Conservation (phyloP, 2,888 invertebrate genomes). For the Tholera decimalis region DNA sequence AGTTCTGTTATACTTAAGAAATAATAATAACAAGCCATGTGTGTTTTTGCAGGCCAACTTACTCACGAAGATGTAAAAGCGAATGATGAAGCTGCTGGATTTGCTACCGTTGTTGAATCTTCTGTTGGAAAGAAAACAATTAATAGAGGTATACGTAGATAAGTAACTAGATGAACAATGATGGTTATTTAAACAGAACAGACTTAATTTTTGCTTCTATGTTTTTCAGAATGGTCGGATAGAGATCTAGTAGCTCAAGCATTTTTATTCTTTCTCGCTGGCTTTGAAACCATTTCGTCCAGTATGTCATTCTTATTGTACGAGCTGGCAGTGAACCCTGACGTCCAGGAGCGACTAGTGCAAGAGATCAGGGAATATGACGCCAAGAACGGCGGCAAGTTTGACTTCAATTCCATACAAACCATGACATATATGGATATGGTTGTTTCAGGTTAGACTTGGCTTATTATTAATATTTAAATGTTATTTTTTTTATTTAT, state of each 20-base stretch:
- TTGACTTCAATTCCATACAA: conserved; percentile 82
- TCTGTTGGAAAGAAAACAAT: conserved; percentile 73
- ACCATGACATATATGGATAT: conserved; percentile 85
- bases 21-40: too few relatives aligned
- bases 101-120: conserved; percentile 84
- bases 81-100: conserved; percentile 76
- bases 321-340: conserved; percentile 76
- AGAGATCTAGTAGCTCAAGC: conserved; percentile 76
- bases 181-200: too few relatives aligned
- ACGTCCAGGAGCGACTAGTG: conserved; percentile 74
- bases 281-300: conserved; percentile 76
- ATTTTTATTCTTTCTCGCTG: conserved; percentile 76
- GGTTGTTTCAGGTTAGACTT: conserved; percentile 83
- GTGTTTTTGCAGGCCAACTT: conserved; percentile 60
- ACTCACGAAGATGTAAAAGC: conserved; percentile 69
- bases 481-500: too few relatives aligned
- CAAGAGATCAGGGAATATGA: conserved; percentile 74
- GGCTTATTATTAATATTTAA: not conserved
- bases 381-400: conserved; percentile 76
- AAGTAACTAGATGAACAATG: too few relatives aligned
- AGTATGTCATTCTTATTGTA: conserved; percentile 73
- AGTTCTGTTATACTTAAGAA: too few relatives aligned
- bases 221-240: conserved; percentile 71
- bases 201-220: not conserved
- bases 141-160: conserved; percentile 75